Base-by-base conservation (phyloP, 1,140 invertebrate species). In the Lerema accius region DNA sequence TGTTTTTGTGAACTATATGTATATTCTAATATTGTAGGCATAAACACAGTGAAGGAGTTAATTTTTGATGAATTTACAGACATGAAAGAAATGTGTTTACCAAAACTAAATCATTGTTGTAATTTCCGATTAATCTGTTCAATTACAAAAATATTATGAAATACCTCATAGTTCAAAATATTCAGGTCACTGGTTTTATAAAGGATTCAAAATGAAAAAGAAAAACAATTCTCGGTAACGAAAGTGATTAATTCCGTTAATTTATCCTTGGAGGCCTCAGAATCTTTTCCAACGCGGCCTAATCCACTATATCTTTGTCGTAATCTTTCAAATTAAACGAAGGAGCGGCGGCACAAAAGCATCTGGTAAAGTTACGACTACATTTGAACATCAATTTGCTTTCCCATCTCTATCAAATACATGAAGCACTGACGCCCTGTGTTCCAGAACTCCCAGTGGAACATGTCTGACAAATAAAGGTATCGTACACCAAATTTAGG, bases 401-500 rank as follows among this genome's bases (percentile, higher is more conserved):
- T 53, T 59, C 49, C 40, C 51, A 62, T 77, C 67, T 74, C 67
- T 63, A 74, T 72, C 67, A 50, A 49, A 71, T 64, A 69, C 59
- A 71, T 37, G 11, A 4, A 37, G 67, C 58, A 68, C 51, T 56
- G 51, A 55, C 66, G 64, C 63, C 63, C 60, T 59, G 72, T 73
- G 67, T 53, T 61, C 65, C 28, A 39, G 59, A 63, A 62, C 60
- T 72, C 69, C 72, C 37, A 26, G 66, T 16, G 45, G 76, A 68
- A 62, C 67, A 69, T 70, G 72, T 82, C 80, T 85, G 81, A 85
- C 79, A 84, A 87, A 85, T 84, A 85, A 81, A 78, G 70, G 69
- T 79, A 77, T 78, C 80, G 77, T 73, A 74, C 70, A 79, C 51
- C 73, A 77, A 80, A 83, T 86, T 86, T 69, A 64, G 43, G 76